phyloP scores from a whole-genome alignment of 2,888 invertebrate genomes.

The Octodonta nipae region DNA sequence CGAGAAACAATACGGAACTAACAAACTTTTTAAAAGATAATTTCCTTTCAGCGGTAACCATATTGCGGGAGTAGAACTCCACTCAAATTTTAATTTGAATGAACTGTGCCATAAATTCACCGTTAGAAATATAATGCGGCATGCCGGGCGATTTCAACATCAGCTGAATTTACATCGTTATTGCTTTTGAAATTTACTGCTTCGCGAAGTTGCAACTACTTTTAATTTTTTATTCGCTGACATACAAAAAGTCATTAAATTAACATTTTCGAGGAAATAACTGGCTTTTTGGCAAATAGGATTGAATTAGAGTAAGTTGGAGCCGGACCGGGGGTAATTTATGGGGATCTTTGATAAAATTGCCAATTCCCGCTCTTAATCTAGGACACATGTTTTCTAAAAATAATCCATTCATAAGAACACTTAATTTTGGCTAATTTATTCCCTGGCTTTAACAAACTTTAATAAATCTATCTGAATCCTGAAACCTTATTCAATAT shows the following conservation, averaged over 20 bases:
- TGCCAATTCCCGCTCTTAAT: too few species aligned
- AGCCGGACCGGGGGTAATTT: too few species aligned
- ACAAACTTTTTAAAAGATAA: constrained; percentile 26
- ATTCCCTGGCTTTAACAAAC: too few species aligned
- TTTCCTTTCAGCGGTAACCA: constrained; percentile 23
- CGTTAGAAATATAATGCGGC: constrained; percentile 33
- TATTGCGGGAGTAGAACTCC: constrained; percentile 27
- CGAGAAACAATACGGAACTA: constrained; percentile 24
- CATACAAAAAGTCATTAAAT: constrained; percentile 5
- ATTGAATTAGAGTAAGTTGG: too few species aligned
- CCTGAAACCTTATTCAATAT: too few species aligned
- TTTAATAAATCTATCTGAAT: too few species aligned
- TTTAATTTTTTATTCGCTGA: constrained; percentile 13
- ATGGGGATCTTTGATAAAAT: too few species aligned
- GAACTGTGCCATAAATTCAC: constrained; percentile 30
- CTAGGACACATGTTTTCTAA: too few species aligned
- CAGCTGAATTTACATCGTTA: constrained; percentile 36
- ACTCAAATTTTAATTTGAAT: constrained; percentile 36
- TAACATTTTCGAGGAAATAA: too few species aligned
- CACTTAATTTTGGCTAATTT: too few species aligned
- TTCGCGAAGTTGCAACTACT: constrained; percentile 17
- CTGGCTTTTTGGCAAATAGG: too few species aligned
- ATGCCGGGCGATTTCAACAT: constrained; percentile 31
- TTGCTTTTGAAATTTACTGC: constrained; percentile 34
- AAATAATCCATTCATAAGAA: too few species aligned